These are phyloP conservation scores for Atrina japonica DNA, from an alignment of 2,888 invertebrate species.

Conservation along the genomic window DNA sequence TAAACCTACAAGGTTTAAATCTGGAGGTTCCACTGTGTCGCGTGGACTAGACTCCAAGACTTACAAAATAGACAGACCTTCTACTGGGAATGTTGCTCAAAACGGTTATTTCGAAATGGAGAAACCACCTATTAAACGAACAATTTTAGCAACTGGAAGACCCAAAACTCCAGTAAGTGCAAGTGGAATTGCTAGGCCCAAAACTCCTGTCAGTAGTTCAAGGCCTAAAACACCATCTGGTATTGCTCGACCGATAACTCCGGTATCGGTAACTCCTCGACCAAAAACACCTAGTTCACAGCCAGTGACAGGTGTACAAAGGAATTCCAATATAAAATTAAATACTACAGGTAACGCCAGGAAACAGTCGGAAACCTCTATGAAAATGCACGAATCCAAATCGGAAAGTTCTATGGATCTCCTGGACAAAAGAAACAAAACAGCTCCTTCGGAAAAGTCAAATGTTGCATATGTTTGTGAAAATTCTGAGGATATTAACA, in stretches of 20 bases:
- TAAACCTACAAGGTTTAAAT: slow-evolving; percentile 11
- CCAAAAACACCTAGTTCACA: slow-evolving; percentile 53
- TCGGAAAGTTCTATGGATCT: too few relatives aligned
- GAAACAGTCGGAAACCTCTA: too few relatives aligned
- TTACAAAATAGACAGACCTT: too few relatives aligned
- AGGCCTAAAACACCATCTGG: slow-evolving; percentile 32
- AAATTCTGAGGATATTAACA: background rate
- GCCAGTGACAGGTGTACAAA: too few relatives aligned
- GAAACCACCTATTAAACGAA: slow-evolving; percentile 36
- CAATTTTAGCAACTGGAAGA: slow-evolving; percentile 22
- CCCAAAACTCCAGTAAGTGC: slow-evolving; percentile 41
- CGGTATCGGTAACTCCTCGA: slow-evolving; percentile 9
- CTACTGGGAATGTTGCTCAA: background rate
- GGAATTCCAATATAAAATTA: too few relatives aligned
- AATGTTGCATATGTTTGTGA: slow-evolving; percentile 11
- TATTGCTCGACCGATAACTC: slow-evolving; percentile 31
- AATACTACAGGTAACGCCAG: background rate
- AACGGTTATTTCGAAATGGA: slow-evolving; percentile 35
- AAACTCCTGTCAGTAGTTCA: slow-evolving; percentile 26
- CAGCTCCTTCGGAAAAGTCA: too few relatives aligned
- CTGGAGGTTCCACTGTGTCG: slow-evolving; percentile 13
- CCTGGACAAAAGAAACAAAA: too few relatives aligned
- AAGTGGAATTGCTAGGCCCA: slow-evolving; percentile 19
- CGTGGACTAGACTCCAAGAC: slow-evolving; percentile 35
- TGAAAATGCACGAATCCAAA: too few relatives aligned